Percentiles rank a stretch among this genome's conserved stretches.
Conservation (phyloP, 2,888 invertebrate genomes). For the Apotomis capreana region DNA sequence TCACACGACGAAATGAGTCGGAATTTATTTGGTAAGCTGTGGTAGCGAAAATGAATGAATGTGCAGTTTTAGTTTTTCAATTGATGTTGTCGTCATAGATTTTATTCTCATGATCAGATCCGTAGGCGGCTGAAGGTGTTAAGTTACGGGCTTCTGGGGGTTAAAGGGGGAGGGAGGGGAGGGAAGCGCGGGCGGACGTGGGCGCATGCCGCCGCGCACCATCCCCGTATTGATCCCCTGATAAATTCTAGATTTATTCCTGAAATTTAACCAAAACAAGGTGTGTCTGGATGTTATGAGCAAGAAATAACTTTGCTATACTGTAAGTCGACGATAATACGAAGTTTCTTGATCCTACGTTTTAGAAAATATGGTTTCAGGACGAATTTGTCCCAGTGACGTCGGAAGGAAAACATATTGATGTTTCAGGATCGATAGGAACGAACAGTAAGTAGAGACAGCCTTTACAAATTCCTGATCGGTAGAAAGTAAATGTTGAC, state of each 20-base stretch:
- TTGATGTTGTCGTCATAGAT: conserved; percentile 49
- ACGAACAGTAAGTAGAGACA: not conserved
- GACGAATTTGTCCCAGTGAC: not conserved
- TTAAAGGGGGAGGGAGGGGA: conserved; percentile 46
- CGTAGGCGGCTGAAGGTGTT: conserved; percentile 69
- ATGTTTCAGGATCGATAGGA: conserved; percentile 4
- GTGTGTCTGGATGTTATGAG: not conserved
- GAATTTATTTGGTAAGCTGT: not conserved
- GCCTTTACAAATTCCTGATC: not conserved
- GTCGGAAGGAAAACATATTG: conserved; percentile 1
- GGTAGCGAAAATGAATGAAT: not conserved
- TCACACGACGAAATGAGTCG: not conserved
- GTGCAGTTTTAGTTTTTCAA: conserved; percentile 11
- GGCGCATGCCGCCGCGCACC: conserved; percentile 67
- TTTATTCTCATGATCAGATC: conserved; percentile 58
- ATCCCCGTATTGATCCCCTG: conserved; percentile 75
- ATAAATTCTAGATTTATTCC: conserved; percentile 68
- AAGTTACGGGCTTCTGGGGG: conserved; percentile 60
- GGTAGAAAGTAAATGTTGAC: not conserved
- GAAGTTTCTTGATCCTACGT: not conserved
- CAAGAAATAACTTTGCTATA: not conserved
- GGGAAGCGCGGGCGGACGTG: conserved; percentile 60
- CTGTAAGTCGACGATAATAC: not conserved
- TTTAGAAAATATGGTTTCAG: not conserved
- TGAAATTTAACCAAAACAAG: conserved; percentile 60